Percentiles rank a stretch among this genome's conserved stretches.
Evolutionary conservation across 2,888 invertebrate genomes (phyloP).

Genomic region (Andrena chrysosceles): DNA sequence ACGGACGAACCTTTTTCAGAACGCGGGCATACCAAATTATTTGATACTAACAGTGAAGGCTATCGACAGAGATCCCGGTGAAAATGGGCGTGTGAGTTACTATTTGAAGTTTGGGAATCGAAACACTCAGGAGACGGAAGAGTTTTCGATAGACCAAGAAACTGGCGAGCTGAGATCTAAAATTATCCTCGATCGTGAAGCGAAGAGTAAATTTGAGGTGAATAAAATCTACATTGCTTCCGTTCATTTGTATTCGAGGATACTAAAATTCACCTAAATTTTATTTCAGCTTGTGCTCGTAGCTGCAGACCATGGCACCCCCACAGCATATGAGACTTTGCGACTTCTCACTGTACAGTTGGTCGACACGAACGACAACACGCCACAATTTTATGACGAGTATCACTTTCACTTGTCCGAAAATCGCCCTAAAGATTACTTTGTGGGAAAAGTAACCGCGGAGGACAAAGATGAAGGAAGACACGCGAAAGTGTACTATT

Average conservation of each 20-base stretch:
- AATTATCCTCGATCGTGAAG: constrained; percentile 92
- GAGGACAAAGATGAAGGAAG: constrained; percentile 92
- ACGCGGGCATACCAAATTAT: constrained; percentile 91
- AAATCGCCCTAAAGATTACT: constrained; percentile 86
- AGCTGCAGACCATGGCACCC: constrained; percentile 93
- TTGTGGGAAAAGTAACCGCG: constrained; percentile 89
- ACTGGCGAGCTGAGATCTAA: constrained; percentile 93
- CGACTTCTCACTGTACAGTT: constrained; percentile 91
- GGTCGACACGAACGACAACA: constrained; percentile 93
- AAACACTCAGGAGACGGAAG: constrained; percentile 92
- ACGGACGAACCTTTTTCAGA: constrained; percentile 84
- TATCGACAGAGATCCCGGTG: constrained; percentile 92
- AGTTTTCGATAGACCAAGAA: constrained; percentile 92
- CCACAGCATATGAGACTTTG: constrained; percentile 92
- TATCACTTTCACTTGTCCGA: constrained; percentile 91
- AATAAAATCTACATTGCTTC: neutral
- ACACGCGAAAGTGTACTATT: constrained; percentile 94
- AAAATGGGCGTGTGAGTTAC: constrained; percentile 94
- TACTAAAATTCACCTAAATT: constrained; percentile 18
- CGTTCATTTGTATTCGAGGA: neutral
- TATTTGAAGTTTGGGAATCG: constrained; percentile 92
- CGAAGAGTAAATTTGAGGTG: constrained; percentile 88
- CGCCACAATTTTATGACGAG: constrained; percentile 90
- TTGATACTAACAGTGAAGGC: constrained; percentile 94
- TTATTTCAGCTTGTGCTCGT: constrained; percentile 90